Percentiles rank a stretch among this genome's conserved stretches.
Conservation (phyloP, 2,888 invertebrate genomes). For the Patella depressa region DNA sequence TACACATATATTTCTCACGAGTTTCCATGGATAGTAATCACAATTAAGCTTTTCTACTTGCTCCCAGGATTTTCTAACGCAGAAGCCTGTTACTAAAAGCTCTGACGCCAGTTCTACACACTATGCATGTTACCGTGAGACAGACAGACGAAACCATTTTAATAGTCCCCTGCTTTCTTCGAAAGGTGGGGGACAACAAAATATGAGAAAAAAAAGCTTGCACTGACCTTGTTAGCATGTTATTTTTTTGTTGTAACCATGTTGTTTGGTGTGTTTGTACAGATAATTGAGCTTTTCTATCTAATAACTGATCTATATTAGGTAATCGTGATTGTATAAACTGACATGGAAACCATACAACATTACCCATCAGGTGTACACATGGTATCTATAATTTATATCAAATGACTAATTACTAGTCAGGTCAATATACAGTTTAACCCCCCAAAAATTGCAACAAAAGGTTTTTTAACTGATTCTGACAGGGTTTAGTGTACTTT, state of each 20-base stretch:
- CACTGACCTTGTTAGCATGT: constrained; percentile 74
- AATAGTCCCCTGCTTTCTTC: no score
- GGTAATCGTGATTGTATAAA: constrained; percentile 80
- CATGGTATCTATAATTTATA: constrained; percentile 77
- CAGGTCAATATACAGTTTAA: no score
- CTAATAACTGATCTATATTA: constrained; percentile 74
- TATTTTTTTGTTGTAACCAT: constrained; percentile 74
- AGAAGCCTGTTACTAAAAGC: no score
- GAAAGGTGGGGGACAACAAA: not conserved
- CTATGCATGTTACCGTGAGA: not conserved
- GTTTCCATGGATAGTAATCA: no score
- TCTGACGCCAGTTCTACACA: no score
- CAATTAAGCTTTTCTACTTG: no score
- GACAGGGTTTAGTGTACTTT: no score
- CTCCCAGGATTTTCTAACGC: no score
- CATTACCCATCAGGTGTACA: constrained; percentile 83
- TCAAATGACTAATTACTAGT: not conserved
- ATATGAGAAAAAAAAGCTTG: not conserved
- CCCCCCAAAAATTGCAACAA: no score
- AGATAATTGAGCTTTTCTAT: constrained; percentile 72
- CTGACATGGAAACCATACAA: constrained; percentile 87
- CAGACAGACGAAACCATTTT: not conserved
- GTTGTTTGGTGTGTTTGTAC: constrained; percentile 68
- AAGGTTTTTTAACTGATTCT: no score
- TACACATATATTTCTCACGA: no score